Evolutionary conservation across 2,113 vertebrate genomes (phyloP), one percentile per base, ranked within the genome.

Genomic region (Dascyllus trimaculatus): DNA sequence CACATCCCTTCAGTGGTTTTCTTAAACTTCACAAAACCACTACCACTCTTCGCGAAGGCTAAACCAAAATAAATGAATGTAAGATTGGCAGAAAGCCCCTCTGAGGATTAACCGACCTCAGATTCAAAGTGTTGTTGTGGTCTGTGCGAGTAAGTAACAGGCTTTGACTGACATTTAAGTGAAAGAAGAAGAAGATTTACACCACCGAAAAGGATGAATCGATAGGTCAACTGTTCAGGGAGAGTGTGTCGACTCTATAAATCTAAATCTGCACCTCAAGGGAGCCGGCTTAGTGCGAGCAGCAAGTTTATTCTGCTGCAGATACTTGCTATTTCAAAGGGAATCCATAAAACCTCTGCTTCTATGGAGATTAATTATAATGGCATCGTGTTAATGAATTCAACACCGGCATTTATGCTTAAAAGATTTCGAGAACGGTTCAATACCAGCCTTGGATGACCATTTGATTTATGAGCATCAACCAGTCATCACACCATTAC

Each of bases 391-490:
- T 15, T 43, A 15, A 43, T 15, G 40, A 15, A 43, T 43, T 43
- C 40, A 43, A 13, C 11, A 15, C 2, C 40, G 15, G 40, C 40
- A 1, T 43, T 43, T 43, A 3, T 43, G 14, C 13, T 43, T 13
- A 43, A 43, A 43, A 14, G 32, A 4, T 43, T 43, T 43, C 40
- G 15, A 14, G 14, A 43, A 15, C 1, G 4, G 40, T 15, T 43
- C 40, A 43, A 48, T 43, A 56, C 25, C 53, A 70, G 53, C 53
- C 53, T 70, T 58, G 13, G 53, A 46, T 45, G 38, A 57, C 24
- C 53, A 57, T 0, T 19, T 70, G 53, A 70, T 22, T 57, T 57
- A 72, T 61, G 38, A 51, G 40, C 15, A 25, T 26, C 14, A 32
- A 14, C 51, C 17, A 11, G 15, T 51, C 32, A 43, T 53, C 63